These are phyloP conservation scores for Tyria jacobaeae DNA, from an alignment of 2,888 invertebrate genomes.

Conservation along the genomic window DNA sequence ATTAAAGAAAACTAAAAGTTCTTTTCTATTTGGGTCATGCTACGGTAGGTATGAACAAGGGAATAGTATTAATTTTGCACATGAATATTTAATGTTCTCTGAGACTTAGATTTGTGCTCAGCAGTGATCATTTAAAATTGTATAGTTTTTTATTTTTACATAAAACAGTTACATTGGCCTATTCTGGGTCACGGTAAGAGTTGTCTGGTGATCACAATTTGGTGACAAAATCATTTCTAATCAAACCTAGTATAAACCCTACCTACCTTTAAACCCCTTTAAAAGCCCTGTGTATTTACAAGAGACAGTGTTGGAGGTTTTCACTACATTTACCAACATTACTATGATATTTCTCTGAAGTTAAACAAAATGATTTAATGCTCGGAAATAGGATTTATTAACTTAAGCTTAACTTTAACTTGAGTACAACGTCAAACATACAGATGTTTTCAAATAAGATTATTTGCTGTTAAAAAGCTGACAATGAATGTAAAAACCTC, in stretches of 20 bases:
- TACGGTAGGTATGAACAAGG: constrained; percentile 3
- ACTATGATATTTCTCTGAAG: too few species aligned
- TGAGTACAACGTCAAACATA: too few species aligned
- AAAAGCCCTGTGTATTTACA: neutral
- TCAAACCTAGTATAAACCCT: neutral
- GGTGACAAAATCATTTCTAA: constrained; percentile 45
- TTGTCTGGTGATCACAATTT: constrained; percentile 36
- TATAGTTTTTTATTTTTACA: neutral
- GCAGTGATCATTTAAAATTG: neutral
- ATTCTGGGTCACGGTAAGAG: constrained; percentile 14
- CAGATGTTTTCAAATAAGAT: too few species aligned
- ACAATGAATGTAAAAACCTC: neutral
- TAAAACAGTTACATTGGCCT: constrained; percentile 8
- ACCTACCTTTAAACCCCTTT: neutral
- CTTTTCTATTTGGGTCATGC: constrained; percentile 29
- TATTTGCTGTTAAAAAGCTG: too few species aligned
- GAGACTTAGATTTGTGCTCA: constrained; percentile 3
- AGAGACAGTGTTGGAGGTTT: neutral
- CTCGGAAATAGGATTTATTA: too few species aligned
- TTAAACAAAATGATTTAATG: too few species aligned
- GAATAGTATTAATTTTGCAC: neutral
- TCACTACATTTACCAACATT: too few species aligned
- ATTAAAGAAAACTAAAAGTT: constrained; percentile 30
- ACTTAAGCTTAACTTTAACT: too few species aligned
- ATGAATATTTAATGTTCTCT: neutral